Conservation (phyloP, 2,888 invertebrate genomes). For the Hydriomena furcata region DNA sequence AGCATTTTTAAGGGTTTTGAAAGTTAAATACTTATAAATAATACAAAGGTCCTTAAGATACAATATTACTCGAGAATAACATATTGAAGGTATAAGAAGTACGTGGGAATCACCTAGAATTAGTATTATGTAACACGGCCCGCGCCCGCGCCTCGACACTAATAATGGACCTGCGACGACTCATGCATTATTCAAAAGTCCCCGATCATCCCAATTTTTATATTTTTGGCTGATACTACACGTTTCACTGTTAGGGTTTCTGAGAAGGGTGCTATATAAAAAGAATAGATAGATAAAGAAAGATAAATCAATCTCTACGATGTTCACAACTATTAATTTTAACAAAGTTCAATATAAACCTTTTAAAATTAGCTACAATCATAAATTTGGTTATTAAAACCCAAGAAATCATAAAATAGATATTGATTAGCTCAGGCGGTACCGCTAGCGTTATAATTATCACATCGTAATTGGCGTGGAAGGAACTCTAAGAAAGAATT, state of each 20-base stretch:
- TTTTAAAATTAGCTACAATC: neutral
- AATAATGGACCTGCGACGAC: conserved; percentile 66
- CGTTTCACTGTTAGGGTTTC: conserved; percentile 29
- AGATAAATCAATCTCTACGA: too few relatives aligned
- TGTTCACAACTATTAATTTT: too few relatives aligned
- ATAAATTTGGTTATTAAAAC: conserved; percentile 23
- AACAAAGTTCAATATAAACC: neutral
- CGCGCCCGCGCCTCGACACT: conserved; percentile 62
- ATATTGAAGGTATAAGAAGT: too few relatives aligned
- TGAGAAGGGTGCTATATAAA: conserved; percentile 25
- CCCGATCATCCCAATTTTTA: conserved; percentile 60
- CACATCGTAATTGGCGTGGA: conserved; percentile 61
- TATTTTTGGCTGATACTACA: conserved; percentile 53
- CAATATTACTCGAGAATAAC: too few relatives aligned
- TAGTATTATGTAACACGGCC: too few relatives aligned
- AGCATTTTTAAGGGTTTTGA: too few relatives aligned
- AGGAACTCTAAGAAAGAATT: conserved; percentile 58
- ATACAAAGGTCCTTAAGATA: too few relatives aligned
- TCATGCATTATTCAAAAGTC: conserved; percentile 74
- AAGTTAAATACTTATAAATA: too few relatives aligned
- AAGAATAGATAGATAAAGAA: too few relatives aligned
- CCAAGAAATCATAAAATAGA: conserved; percentile 42
- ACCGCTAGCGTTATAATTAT: conserved; percentile 58
- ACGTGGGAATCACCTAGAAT: too few relatives aligned
- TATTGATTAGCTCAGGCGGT: conserved; percentile 46